Base-by-base conservation (phyloP, 2,797 vertebrate species). In the Argyrosomus regius region DNA sequence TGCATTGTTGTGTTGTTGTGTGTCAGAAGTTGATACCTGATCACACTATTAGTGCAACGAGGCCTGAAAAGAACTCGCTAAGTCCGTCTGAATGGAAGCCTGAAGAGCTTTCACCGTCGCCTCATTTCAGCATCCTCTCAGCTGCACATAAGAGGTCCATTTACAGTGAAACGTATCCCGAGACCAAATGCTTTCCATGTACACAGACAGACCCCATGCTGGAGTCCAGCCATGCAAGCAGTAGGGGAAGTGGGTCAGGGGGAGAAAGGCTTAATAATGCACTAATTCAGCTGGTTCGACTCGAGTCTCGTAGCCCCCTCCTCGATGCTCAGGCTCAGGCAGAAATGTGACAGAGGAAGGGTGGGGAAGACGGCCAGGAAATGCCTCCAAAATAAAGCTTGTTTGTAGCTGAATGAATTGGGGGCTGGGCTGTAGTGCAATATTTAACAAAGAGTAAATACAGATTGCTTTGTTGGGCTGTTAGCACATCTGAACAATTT, bases 231-330 rank as follows among this genome's bases (percentile, higher is more conserved):
- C 78, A 85, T 45, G 77, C 49, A 35, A 64, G 78, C 45, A 65
- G 72, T 10, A 46, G 62, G 65, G 75, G 81, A 85, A 89, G 80
- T 90, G 84, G 88, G 87, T 89, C 82, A 62, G 57, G 61, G 66
- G 61, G 78, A 75, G 77, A 74, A 70, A 65, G 65, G 60, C 77
- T 86, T 86, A 72, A 89, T 90, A 87, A 89, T 86, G 81, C 75
- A 87, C 82, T 89, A 87, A 89, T 91, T 91, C 88, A 90, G 71
- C 72, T 56, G 68, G 52, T 85, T 85, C 2, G 20, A 80, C 81
- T 74, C 12, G 52, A 80, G 64, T 61, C 78, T 80, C 48, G 16
- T n/a, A 66, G 17, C 53, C 28, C 72, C 54, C 53, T 53, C 67
- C 56, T 63, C 60, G 10, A 13, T 28, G 61, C 60, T 18, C 28